Percentiles rank a stretch among this genome's conserved stretches.
These are phyloP conservation scores for Diplolepis rosae DNA, from an alignment of 2,888 invertebrate species.

Conservation along the genomic window DNA sequence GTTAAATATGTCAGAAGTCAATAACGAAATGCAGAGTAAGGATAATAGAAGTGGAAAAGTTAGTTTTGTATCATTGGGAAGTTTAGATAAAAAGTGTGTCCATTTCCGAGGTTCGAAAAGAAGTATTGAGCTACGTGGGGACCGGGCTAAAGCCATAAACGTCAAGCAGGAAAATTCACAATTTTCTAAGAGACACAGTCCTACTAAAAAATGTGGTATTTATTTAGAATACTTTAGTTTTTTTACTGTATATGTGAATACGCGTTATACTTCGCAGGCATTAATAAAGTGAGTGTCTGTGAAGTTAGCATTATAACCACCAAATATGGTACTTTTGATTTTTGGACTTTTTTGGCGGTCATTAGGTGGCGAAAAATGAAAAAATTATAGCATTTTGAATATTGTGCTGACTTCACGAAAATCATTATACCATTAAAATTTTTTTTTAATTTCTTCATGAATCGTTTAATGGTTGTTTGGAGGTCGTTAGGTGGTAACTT, in stretches of 20 bases:
- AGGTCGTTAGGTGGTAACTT: no score
- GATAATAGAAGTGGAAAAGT: constrained; percentile 46
- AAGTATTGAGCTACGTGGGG: constrained; percentile 42
- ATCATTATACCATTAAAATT: no score
- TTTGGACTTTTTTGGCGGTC: neutral
- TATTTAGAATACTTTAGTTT: neutral
- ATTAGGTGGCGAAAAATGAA: neutral
- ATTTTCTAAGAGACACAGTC: constrained; percentile 40
- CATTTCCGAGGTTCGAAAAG: constrained; percentile 53
- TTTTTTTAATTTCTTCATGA: no score
- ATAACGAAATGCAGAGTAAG: constrained; percentile 47
- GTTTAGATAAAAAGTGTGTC: constrained; percentile 55
- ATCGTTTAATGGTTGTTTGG: no score
- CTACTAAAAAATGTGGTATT: constrained; percentile 53
- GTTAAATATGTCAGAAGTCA: constrained; percentile 53
- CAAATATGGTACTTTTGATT: neutral
- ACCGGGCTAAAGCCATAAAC: constrained; percentile 57
- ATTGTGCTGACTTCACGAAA: no score
- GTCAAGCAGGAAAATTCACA: constrained; percentile 44
- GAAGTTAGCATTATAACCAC: no score
- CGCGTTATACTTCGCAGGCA: neutral
- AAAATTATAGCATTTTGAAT: no score
- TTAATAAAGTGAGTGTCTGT: no score
- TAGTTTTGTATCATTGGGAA: constrained; percentile 44
- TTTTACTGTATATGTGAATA: neutral